Conservation (phyloP, 2,888 invertebrate genomes). For the Lepidochitona cinerea region DNA sequence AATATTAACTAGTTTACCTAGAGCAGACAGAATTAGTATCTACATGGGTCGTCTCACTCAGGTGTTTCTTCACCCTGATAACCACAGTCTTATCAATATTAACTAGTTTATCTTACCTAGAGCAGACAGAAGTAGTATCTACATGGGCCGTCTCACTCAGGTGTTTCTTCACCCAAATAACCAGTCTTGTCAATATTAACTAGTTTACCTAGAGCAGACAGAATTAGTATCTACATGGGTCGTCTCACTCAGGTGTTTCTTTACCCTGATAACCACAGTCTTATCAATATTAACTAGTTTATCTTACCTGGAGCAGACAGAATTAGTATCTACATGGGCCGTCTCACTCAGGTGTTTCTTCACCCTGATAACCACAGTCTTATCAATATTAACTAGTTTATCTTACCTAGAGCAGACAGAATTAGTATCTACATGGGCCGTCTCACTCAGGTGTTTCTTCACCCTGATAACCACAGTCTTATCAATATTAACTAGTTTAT, state of each 20-base stretch:
- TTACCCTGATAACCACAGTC: constrained; percentile 55
- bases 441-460: constrained; percentile 52
- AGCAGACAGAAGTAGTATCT: constrained; percentile 15
- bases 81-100: constrained; percentile 50
- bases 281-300: constrained; percentile 30
- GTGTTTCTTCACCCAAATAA: constrained; percentile 59
- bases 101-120: constrained; percentile 14
- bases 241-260: constrained; percentile 51
- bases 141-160: constrained; percentile 33
- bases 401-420: constrained; percentile 24
- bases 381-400: constrained; percentile 27
- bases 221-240: constrained; percentile 7
- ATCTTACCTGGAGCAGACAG: constrained; percentile 23
- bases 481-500: constrained; percentile 23
- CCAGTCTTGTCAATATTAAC: constrained; percentile 34
- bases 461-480: constrained; percentile 56
- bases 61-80: constrained; percentile 56
- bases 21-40: constrained; percentile 17
- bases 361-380: constrained; percentile 55
- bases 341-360: constrained; percentile 53
- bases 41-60: constrained; percentile 32
- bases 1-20: constrained; percentile 12
- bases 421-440: constrained; percentile 11
- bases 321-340: constrained; percentile 7
- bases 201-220: constrained; percentile 22